phyloP scores from a whole-genome alignment of 37 sponge, comb jelly and placozoan genomes.

The Eunapius fragilis region DNA sequence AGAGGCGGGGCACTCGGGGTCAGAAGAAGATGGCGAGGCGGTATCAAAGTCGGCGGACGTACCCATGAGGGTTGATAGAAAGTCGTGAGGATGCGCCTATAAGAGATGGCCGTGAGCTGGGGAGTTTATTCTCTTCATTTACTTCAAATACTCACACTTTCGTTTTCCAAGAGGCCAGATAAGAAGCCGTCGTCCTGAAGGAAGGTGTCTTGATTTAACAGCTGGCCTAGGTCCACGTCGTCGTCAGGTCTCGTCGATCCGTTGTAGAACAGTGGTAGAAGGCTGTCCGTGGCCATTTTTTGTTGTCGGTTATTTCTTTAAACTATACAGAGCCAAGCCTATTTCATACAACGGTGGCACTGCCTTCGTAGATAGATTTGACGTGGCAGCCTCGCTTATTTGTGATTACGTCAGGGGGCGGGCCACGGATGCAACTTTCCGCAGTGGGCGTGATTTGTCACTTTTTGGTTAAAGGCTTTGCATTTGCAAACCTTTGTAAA shows the following conservation, averaged over 20 bases:
- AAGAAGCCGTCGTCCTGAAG: not conserved
- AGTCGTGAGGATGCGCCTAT: not conserved
- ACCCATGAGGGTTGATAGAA: conserved; percentile 18
- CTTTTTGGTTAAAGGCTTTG: too few relatives aligned
- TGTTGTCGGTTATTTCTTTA: too few relatives aligned
- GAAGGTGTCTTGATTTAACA: not conserved
- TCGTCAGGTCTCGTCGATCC: not conserved
- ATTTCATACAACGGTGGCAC: too few relatives aligned
- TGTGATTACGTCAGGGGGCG: too few relatives aligned
- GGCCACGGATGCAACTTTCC: too few relatives aligned
- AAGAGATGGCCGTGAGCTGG: not conserved
- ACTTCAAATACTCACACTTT: not conserved
- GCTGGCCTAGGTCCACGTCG: not conserved
- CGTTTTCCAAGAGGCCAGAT: conserved; percentile 8
- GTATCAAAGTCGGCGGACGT: not conserved
- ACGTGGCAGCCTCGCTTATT: too few relatives aligned
- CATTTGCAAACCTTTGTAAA: too few relatives aligned
- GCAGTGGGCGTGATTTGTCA: too few relatives aligned
- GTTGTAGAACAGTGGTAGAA: conserved; percentile 7
- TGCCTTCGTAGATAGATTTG: too few relatives aligned
- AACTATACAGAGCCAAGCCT: too few relatives aligned
- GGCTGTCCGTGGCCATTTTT: conserved; percentile 2
- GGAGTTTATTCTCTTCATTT: not conserved
- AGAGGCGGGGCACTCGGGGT: not conserved
- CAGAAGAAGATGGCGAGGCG: not conserved